phyloP scores from a whole-genome alignment of 2,888 invertebrate genomes.

The Cancer borealis region DNA sequence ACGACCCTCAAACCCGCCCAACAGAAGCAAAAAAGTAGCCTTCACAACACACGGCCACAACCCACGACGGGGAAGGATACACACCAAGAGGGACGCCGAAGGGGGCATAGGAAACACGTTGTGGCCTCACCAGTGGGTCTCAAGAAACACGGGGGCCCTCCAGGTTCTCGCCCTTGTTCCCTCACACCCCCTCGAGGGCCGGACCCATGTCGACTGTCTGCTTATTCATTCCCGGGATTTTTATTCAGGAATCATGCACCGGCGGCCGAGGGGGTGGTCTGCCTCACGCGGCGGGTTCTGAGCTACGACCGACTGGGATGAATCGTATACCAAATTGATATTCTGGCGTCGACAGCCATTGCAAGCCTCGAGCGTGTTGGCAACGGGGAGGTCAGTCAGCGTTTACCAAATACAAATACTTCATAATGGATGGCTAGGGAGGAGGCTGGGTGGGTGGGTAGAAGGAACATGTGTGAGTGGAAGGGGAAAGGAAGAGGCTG shows the following conservation, averaged over 20 bases:
- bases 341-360: constrained; percentile 12
- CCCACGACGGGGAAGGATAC: constrained; percentile 25
- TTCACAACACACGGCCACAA: constrained; percentile 45
- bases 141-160: constrained; percentile 53
- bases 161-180: constrained; percentile 68
- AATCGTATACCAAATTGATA: constrained; percentile 55
- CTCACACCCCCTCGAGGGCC: constrained; percentile 65
- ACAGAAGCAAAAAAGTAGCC: constrained; percentile 68
- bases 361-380: constrained; percentile 36
- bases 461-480: neutral
- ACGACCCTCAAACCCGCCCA: neutral
- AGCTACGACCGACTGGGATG: constrained; percentile 51
- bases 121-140: constrained; percentile 63
- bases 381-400: neutral
- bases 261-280: constrained; percentile 35
- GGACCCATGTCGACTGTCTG: constrained; percentile 69
- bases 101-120: constrained; percentile 58
- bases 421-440: constrained; percentile 30
- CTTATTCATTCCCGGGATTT: constrained; percentile 64
- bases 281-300: constrained; percentile 50
- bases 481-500: neutral
- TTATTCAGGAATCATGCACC: constrained; percentile 69
- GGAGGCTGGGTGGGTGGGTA: neutral
- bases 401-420: constrained; percentile 52
- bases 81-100: constrained; percentile 52